Conservation (phyloP, 2,888 invertebrate species). For the Andrena dorsata region DNA sequence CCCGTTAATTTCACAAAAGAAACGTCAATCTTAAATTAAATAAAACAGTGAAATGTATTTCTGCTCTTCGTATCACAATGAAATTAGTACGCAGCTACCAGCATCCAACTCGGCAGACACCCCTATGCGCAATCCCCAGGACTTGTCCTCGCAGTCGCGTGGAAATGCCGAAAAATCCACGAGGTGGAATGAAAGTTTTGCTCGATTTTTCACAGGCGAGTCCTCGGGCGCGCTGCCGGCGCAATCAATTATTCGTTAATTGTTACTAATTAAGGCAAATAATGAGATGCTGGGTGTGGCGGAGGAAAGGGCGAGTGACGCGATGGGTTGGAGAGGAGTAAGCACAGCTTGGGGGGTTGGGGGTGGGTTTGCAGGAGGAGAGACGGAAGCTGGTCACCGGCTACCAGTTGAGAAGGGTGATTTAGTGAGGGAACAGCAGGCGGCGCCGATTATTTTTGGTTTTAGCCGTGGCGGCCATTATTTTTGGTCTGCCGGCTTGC, state of each 20-base stretch:
- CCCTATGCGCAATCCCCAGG: too few relatives aligned
- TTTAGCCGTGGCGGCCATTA: slow-evolving; percentile 78
- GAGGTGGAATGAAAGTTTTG: too few relatives aligned
- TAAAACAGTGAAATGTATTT: too few relatives aligned
- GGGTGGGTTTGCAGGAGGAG: slow-evolving; percentile 56
- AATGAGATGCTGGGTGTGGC: slow-evolving; percentile 72
- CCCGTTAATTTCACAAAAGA: too few relatives aligned
- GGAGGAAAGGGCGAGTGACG: slow-evolving; percentile 52
- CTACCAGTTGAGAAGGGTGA: slow-evolving; percentile 75
- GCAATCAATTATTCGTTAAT: slow-evolving; percentile 81
- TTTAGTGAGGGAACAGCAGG: slow-evolving; percentile 81
- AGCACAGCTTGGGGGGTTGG: slow-evolving; percentile 12
- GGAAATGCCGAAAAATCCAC: too few relatives aligned
- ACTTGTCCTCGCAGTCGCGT: too few relatives aligned
- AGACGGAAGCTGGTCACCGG: slow-evolving; percentile 73
- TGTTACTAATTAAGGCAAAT: slow-evolving; percentile 81
- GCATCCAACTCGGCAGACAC: too few relatives aligned
- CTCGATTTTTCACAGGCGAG: not conserved
- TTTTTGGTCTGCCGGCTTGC: slow-evolving; percentile 75
- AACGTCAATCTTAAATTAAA: too few relatives aligned
- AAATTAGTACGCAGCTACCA: too few relatives aligned
- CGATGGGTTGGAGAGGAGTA: slow-evolving; percentile 33
- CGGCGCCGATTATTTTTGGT: slow-evolving; percentile 84
- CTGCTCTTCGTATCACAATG: too few relatives aligned
- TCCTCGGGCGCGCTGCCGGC: slow-evolving; percentile 25